Evolutionary conservation across 2,113 vertebrate genomes (phyloP), one percentile per base, ranked within the genome.

Genomic region (Cheirogaleus medius): DNA sequence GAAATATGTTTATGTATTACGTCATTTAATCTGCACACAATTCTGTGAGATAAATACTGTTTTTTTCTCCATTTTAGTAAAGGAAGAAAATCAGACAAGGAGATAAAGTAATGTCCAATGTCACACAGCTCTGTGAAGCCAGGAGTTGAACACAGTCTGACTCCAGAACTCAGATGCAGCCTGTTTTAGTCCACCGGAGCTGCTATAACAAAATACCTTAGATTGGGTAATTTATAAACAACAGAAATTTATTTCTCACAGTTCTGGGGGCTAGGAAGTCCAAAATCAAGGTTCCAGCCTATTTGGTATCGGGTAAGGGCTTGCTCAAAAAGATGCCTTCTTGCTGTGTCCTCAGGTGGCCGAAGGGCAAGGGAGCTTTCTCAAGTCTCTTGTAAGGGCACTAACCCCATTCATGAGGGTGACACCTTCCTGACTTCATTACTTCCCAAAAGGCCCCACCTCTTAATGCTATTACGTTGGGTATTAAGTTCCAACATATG

Each of bases 1-100:
- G 34, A 94, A 44, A 82, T 96, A 21, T 25, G 32, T 73, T 91
- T 93, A 56, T 68, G 20, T 87, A 58, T 95, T 58, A 91, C 63
- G 25, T 93, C 91, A 73, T 92, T 58, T 83, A 54, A 60, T 78
- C 74, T 68, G 27, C 39, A 83, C 42, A 13, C 32, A 73, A 8
- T 76, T 47, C 92, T 76, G 3, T 80, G 80, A 86, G 85, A 81
- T 82, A 71, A 64, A 83, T 42, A n/a, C 54, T 92, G 27, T 85
- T 80, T 91, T 87, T 10, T 44, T 74, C 39, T 94, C 49, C 32
- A 54, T 86, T 47, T 90, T 52, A 87, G 44, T n/a, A 92, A 25
- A 92, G 60, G 63, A 90, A 17, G 58, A 49, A 80, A 25, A 27
- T 69, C 11, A 17, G 82, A 42, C 5, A 42, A 39, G 37, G 47